Conservation (phyloP, 2,797 vertebrate species). For the Haliaeetus vocifer region DNA sequence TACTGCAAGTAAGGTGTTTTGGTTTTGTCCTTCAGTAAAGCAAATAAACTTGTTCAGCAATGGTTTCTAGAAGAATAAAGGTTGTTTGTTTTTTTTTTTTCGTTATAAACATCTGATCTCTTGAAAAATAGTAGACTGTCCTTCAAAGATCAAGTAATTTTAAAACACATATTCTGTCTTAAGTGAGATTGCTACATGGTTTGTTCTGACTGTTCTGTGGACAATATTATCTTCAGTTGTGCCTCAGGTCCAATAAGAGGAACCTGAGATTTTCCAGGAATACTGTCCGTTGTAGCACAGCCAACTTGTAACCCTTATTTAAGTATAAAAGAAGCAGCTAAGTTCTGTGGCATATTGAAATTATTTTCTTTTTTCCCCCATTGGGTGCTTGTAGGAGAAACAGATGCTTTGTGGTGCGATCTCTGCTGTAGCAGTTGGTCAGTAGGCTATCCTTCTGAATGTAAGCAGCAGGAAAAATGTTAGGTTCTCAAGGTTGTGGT, state of each 20-base stretch:
- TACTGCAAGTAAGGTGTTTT: background rate
- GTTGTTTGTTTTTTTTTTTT: background rate
- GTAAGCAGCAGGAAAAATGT: background rate
- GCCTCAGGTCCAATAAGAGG: background rate
- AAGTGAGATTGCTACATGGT: background rate
- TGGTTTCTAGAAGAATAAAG: background rate
- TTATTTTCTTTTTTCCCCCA: background rate
- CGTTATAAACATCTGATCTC: background rate
- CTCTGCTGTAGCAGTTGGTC: constrained; percentile 16
- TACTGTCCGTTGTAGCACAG: background rate
- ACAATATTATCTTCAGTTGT: background rate
- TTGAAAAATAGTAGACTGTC: background rate
- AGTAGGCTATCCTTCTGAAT: background rate
- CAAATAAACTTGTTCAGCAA: background rate
- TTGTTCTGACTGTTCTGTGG: background rate
- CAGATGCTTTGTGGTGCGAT: constrained; percentile 12
- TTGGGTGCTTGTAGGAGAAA: background rate
- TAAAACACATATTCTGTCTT: background rate
- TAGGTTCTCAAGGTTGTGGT: background rate
- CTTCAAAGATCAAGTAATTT: background rate
- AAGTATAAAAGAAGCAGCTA: background rate
- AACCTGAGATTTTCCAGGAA: background rate
- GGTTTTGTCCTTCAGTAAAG: background rate
- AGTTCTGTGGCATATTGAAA: background rate
- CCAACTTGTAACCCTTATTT: background rate